Evolutionary conservation across 1,140 invertebrate genomes (phyloP), one percentile per base, ranked within the genome.

Genomic region (Hermetia illucens): DNA sequence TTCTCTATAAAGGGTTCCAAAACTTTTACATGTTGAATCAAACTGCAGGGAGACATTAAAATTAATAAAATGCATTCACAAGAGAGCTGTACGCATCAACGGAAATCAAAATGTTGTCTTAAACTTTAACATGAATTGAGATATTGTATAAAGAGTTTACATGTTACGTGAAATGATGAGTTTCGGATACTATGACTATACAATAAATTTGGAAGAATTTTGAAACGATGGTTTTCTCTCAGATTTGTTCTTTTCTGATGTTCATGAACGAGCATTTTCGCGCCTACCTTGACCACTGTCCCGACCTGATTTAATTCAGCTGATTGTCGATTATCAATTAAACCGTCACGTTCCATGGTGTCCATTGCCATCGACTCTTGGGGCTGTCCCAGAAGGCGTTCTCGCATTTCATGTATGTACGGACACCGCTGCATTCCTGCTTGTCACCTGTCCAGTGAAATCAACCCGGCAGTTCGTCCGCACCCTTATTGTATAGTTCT

Each of bases 331-430:
- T 75, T 70, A 42, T 73, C 71, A 50, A 74, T 68, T 42, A 68
- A 53, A 50, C 53, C 55, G 41, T 55, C 57, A 37, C 58, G 55
- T 47, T 61, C 58, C 51, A 58, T 53, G 60, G 65, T 58, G 59
- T 69, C 39, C 53, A 66, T 50, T 59, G 67, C 41, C 50, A 63
- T 22, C 63, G 61, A 48, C 64, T 70, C 58, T 62, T 65, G 53
- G 53, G 60, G 52, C 59, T 68, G 72, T 47, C 71, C 77, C 48
- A 86, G 69, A 58, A 87, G 66, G 55, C 82, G 77, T 72, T 87
- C 82, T 69, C 84, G 83, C 83, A 86, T 87, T 73, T 86, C 83
- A 71, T 84, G 78, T 60, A 87, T 75, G 68, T 87, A 87, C 48
- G 82, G 83, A 66, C 82, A 87, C 64, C 81, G 78, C 73, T 86